A percentile compares a stretch with the other conserved stretches of the same genome.
Evolutionary conservation across 2,888 invertebrate genomes (phyloP).

Genomic region (Spilarctia lutea): DNA sequence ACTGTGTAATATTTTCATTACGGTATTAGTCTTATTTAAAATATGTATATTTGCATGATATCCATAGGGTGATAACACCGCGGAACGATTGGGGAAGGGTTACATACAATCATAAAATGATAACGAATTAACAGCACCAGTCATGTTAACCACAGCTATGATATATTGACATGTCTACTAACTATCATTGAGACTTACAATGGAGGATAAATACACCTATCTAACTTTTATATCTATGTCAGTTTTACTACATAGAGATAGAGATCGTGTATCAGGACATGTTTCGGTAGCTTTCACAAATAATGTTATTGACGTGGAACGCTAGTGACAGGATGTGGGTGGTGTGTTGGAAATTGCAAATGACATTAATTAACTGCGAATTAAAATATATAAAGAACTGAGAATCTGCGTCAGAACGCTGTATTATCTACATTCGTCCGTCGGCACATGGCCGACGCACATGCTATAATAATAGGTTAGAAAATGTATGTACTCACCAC

Average conservation of each 20-base stretch:
- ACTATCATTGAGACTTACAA: neutral
- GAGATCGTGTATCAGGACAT: conserved; percentile 32
- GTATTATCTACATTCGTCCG: conserved; percentile 40
- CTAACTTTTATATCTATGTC: neutral
- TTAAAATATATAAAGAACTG: conserved; percentile 32
- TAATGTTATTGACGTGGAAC: conserved; percentile 37
- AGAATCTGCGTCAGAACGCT: conserved; percentile 32
- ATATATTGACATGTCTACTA: neutral
- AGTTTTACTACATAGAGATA: neutral
- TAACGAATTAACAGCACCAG: neutral
- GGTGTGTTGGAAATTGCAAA: conserved; percentile 29
- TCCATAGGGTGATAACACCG: neutral
- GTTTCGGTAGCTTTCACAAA: conserved; percentile 48
- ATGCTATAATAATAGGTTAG: conserved; percentile 75
- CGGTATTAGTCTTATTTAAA: neutral
- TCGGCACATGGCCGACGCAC: conserved; percentile 64
- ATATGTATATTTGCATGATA: neutral
- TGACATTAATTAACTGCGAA: conserved; percentile 31
- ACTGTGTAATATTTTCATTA: neutral
- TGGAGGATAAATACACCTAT: neutral
- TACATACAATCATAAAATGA: neutral
- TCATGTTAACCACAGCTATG: neutral
- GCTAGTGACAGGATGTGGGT: conserved; percentile 26
- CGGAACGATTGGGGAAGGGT: neutral
- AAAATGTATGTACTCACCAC: conserved; percentile 77